Base-by-base conservation (phyloP, 92 coral and sea anemone genomes). In the Siderastrea radians region DNA sequence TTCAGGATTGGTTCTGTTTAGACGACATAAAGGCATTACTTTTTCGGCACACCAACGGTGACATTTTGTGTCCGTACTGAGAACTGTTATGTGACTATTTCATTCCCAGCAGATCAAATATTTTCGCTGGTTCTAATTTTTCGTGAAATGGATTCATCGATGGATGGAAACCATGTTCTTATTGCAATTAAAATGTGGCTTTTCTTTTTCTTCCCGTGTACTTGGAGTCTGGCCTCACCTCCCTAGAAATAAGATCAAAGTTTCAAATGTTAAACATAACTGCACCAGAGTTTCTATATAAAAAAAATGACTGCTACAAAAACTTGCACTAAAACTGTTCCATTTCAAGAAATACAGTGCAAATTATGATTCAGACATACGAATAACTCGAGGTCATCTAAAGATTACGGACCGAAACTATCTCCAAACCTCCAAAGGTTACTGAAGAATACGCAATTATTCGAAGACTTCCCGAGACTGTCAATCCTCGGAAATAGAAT, bases 121-220 rank as follows among this genome's bases (percentile, higher is more conserved):
- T 26, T 26, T 26, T 26, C 38, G 38, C 38, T 26, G 38, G 38
- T 26, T 26, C 38, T 26, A 26, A 26, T 26, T 26, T 26, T 26
- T 26, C 38, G 38, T 26, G 38, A 26, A 26, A 26, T 26, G 38
- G 38, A 26, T 26, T 26, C 38, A 26, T 26, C 38, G 76, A 48
- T 15, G 15, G 63, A 8, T 50, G 5, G 15, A 47, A 4, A 12
- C 55, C 7, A 2, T 61, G 49, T 15, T 62, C 12, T 66, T 3
- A 5, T 43, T 2, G 45, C n/a, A 16, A 12, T 74, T 63, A 84
- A 75, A 84, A 84, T 3, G 61, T 74, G 60, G 92, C 51, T 95
- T 93, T 93, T 84, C 99, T 90, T 84, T 93, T 95, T 69, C 99
- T 84, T 55, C 99, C 99, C n/a, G 96, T 96, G 91, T 93, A 96